Base-by-base conservation (phyloP, 1,140 invertebrate species). In the Asbolus verrucosus region DNA sequence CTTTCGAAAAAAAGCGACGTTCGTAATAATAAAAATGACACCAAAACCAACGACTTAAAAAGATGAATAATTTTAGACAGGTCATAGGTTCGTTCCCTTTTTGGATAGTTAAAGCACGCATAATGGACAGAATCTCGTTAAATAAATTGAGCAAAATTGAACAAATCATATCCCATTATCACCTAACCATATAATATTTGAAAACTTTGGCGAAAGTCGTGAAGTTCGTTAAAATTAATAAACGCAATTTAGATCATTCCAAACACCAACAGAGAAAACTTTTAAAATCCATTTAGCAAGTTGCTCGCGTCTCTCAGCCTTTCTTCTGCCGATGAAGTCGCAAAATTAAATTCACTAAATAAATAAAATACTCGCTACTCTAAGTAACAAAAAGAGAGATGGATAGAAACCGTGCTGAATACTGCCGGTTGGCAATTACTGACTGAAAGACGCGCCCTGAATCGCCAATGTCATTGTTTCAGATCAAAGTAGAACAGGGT, bases 321-420 rank as follows among this genome's bases (percentile, higher is more conserved):
- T 38, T 46, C 66, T 61, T 36, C 36, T 39, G 30, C 50, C 63
- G 50, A 68, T 61, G 66, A 68, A 68, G 66, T 68, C 24, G 50
- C 36, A 46, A 60, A 68, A 68, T 68, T 68, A 68, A 68, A 68
- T 68, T 68, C 18, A 15, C 50, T 61, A 68, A 68, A 68, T 43
- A 68, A 68, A 61, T 68, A 61, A 61, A 33, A 60, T 68, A 68
- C 46, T 19, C 46, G 15, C 60, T 14, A 21, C 31, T 18, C 13
- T 36, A 60, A 31, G 60, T 36, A 62, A 62, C 31, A 16, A n/a
- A 62, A 21, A 62, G 9, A 62, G 60, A 62, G 21, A 54, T 27
- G 46, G 21, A 21, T 54, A 27, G 46, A 54, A 19, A 54, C 19
- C 60, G 27, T 38, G 60, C 36, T 6, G 60, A 33, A 41, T 38